These are phyloP conservation scores for Pteria penguin DNA, from an alignment of 2,888 invertebrate species.

Conservation along the genomic window DNA sequence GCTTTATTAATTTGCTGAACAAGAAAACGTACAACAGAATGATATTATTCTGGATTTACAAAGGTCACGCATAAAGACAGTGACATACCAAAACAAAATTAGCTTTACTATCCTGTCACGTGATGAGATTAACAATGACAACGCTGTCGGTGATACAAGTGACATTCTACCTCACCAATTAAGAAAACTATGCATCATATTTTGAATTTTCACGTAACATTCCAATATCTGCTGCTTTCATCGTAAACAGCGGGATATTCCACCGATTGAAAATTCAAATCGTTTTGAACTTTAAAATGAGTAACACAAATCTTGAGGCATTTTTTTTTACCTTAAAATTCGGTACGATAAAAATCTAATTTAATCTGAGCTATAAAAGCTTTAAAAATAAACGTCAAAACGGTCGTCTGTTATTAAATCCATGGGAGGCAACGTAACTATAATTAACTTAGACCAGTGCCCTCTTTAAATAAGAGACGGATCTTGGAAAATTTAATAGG, in stretches of 20 bases:
- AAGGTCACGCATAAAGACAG: too few relatives aligned
- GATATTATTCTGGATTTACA: too few relatives aligned
- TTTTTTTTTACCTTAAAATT: background rate
- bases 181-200: background rate
- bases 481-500: background rate
- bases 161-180: background rate
- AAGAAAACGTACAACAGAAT: too few relatives aligned
- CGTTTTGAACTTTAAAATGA: background rate
- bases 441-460: background rate
- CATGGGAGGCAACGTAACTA: background rate
- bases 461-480: background rate
- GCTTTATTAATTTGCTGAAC: too few relatives aligned
- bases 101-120: too few relatives aligned
- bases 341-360: background rate
- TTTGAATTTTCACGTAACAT: background rate
- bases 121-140: background rate
- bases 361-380: background rate
- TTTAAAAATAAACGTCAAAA: background rate
- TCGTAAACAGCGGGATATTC: background rate
- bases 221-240: background rate
- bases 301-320: background rate
- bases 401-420: background rate
- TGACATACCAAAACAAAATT: too few relatives aligned
- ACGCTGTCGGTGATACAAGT: too few relatives aligned
- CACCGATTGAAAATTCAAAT: background rate